A percentile compares a stretch with the other conserved stretches of the same genome.
phyloP scores from a whole-genome alignment of 1,140 invertebrate genomes.

The Camponotus vicinus region DNA sequence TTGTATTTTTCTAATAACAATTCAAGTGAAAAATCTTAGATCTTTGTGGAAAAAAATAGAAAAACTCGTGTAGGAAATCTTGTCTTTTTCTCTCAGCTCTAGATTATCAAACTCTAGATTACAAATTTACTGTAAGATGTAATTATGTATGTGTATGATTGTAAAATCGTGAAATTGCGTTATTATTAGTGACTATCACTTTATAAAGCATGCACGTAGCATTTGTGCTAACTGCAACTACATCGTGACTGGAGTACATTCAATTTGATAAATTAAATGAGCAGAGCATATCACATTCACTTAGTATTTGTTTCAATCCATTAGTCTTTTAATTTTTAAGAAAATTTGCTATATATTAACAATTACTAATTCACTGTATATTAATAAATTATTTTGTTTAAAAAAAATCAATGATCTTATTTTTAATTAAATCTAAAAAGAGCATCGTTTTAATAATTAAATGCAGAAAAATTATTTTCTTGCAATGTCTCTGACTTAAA shows the following conservation, averaged over 20 bases:
- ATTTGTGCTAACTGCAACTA: constrained; percentile 34
- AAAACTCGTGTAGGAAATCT: not conserved
- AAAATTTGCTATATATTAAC: not conserved
- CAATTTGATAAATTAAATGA: constrained; percentile 13
- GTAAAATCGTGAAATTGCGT: constrained; percentile 5
- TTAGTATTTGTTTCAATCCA: not conserved
- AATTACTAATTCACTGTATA: not conserved
- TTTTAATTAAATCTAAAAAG: not conserved
- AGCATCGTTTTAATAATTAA: not conserved
- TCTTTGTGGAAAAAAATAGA: not conserved
- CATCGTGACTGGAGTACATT: constrained; percentile 25
- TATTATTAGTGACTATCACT: constrained; percentile 1
- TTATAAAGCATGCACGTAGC: constrained; percentile 28
- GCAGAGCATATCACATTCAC: not conserved
- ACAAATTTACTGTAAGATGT: not conserved
- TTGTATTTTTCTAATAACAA: not conserved
- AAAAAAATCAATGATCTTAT: not conserved
- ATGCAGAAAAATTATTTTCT: not conserved
- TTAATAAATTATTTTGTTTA: not conserved
- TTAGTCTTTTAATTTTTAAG: not conserved
- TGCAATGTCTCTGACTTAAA: not conserved
- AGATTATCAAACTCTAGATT: too few species aligned
- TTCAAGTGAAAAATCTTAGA: too few species aligned
- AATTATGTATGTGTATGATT: constrained; percentile 1
- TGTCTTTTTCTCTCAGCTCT: not conserved